phyloP scores from a whole-genome alignment of 2,888 invertebrate species.

The Phorcus lineatus region DNA sequence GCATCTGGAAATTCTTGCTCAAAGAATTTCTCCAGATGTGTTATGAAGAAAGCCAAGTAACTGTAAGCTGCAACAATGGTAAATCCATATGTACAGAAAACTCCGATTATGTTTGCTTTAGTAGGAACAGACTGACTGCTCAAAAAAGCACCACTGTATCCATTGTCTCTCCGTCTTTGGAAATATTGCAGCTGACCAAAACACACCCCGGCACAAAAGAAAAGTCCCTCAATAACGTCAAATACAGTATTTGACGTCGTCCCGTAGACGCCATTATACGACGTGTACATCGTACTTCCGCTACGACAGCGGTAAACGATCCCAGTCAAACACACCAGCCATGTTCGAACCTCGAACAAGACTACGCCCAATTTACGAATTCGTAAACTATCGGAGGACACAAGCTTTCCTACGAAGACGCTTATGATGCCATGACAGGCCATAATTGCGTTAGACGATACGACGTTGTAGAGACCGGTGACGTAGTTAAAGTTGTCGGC shows the following conservation, averaged over 20 bases:
- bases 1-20: neutral
- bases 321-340: neutral
- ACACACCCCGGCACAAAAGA: neutral
- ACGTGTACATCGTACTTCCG: neutral
- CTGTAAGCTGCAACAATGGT: neutral
- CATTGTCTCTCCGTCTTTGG: neutral
- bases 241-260: neutral
- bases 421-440: neutral
- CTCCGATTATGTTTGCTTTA: too few relatives aligned
- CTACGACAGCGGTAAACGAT: neutral
- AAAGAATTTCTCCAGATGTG: neutral
- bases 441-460: constrained; percentile 26
- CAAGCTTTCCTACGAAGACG: constrained; percentile 11
- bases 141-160: too few relatives aligned
- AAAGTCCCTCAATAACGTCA: neutral
- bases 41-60: neutral
- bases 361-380: neutral
- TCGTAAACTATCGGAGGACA: constrained; percentile 5
- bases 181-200: neutral
- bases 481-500: constrained; percentile 23
- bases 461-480: constrained; percentile 29
- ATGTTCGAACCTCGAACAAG: neutral
- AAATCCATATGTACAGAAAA: neutral
- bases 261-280: neutral
- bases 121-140: too few relatives aligned